Base-by-base conservation (phyloP, 2,113 vertebrate genomes). In the Bos javanicus region DNA sequence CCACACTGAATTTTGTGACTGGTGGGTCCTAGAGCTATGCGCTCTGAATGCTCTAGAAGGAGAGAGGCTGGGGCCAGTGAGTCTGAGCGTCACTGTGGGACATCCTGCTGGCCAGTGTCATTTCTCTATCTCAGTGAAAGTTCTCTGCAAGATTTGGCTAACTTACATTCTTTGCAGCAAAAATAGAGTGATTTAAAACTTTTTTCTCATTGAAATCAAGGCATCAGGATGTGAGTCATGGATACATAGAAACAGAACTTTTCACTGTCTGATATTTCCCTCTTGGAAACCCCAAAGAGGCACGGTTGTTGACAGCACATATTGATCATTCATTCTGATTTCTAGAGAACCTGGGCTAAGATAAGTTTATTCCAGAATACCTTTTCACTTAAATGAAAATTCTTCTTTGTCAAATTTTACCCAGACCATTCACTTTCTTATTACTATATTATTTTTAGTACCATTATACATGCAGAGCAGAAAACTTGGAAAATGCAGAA, bases 271-370 rank as follows among this genome's bases (percentile, higher is more conserved):
- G 6, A 12, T 54, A 16, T 33, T 74, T 10, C 23, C 48, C 33
- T 39, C 52, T 57, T 30, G 16, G 30, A 88, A 30, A 57, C 5
- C 12, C 16, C 13, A 5, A 43, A 28, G n/a, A 76, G 25, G 62
- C 12, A 6, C 25, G 0, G 0, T 15, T 21, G 1, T 13, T 76
- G 76, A 26, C 19, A 71, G 25, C 2, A 36, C 3, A 5, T 39
- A 1, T 2, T 13, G 23, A 76, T 43, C 6, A 43, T 59, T 48
- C 6, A 2, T 60, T 74, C 57, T 74, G 48, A 7, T 54, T 67
- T 85, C 78, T 48, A 88, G 62, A 59, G 50, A 90, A 67, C 3
- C 23, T 46, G 16, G 48, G 15, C 17, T 82, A 88, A 71, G 54
- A 74, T 59, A 90, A 16, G 4, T 52, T 92, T 81, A 64, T 74